A percentile compares a stretch with the other conserved stretches of the same genome.
Conservation (phyloP, 1,140 invertebrate genomes). For the Diorhabda sublineata region DNA sequence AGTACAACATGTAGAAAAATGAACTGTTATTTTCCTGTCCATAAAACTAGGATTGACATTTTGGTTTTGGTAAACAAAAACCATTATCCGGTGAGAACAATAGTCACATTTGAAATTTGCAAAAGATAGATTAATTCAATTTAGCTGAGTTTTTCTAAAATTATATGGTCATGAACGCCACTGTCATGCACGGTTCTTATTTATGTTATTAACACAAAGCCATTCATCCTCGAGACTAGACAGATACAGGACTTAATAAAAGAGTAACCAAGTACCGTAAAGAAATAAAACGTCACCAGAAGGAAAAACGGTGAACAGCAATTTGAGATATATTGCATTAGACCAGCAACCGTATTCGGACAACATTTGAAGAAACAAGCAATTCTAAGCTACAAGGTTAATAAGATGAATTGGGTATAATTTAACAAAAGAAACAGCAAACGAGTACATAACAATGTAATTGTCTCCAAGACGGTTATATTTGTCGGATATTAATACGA, state of each 20-base stretch:
- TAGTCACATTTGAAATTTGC: no score
- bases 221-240: slow-evolving; percentile 34
- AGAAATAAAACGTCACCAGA: slow-evolving; percentile 30
- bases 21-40: no score
- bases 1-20: no score
- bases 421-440: background rate
- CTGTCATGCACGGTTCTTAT: slow-evolving; percentile 4
- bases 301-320: slow-evolving; percentile 20
- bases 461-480: no score
- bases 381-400: slow-evolving; percentile 8
- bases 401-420: slow-evolving; percentile 5
- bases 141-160: no score
- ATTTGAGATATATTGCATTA: slow-evolving; percentile 16
- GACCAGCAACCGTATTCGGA: slow-evolving; percentile 6
- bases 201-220: slow-evolving; percentile 43
- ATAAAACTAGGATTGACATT: no score
- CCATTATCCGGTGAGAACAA: no score
- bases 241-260: slow-evolving; percentile 34
- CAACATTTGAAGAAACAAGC: slow-evolving; percentile 14
- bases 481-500: no score
- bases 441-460: no score
- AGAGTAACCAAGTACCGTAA: slow-evolving; percentile 32
- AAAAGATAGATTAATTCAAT: no score
- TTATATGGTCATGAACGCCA: background rate
- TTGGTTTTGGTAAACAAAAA: no score